Conservation (phyloP, 1,140 invertebrate species). For the Ceratosolen solmsi region DNA sequence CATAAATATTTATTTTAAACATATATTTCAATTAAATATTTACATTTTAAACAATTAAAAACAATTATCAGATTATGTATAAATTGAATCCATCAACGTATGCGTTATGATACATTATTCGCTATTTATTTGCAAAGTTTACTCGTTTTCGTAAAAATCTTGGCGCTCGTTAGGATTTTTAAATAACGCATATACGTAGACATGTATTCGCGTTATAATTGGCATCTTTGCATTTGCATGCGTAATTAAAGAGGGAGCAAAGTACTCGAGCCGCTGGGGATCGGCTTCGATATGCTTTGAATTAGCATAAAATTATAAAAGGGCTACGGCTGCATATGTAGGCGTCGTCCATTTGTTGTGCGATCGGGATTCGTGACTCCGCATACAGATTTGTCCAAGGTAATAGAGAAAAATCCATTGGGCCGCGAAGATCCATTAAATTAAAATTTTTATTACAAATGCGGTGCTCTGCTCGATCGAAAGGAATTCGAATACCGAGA, state of each 20-base stretch:
- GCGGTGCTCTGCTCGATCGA: neutral
- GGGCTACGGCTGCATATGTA: neutral
- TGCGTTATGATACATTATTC: neutral
- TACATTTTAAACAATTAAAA: neutral
- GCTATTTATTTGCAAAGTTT: conserved; percentile 2
- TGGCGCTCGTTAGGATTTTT: conserved; percentile 16
- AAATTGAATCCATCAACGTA: neutral
- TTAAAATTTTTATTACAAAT: conserved; percentile 30
- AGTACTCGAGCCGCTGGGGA: neutral
- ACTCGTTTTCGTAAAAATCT: conserved; percentile 14
- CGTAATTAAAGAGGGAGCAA: conserved; percentile 49
- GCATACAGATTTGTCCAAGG: neutral
- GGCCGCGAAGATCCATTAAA: neutral
- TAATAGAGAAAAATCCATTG: neutral
- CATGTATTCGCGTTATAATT: conserved; percentile 10
- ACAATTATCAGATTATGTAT: neutral
- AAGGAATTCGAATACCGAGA: neutral
- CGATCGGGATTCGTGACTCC: neutral
- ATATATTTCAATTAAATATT: neutral
- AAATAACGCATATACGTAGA: neutral
- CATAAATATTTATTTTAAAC: too few relatives aligned
- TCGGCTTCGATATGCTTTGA: conserved; percentile 7
- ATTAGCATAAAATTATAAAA: conserved; percentile 42
- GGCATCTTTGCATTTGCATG: conserved; percentile 19
- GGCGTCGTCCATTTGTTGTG: neutral